Evolutionary conservation across 2,888 invertebrate genomes (phyloP).

Genomic region (Venustoraphidia nigricollis): DNA sequence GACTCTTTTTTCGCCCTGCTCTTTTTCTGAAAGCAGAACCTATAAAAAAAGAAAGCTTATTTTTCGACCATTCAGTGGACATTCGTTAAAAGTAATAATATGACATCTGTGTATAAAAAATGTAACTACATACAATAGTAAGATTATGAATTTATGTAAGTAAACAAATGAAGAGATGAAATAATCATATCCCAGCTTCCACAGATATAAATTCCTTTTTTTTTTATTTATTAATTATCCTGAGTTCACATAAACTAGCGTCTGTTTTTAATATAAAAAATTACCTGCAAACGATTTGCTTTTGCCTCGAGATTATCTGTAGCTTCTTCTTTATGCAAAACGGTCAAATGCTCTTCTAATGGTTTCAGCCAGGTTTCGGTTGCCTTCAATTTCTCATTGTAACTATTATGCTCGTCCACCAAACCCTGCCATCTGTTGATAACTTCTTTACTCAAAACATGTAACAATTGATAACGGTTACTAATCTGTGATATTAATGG

Average conservation of each 20-base stretch:
- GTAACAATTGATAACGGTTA: slow-evolving; percentile 68
- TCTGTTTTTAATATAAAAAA: too few species aligned
- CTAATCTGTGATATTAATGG: slow-evolving; percentile 81
- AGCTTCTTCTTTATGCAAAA: slow-evolving; percentile 43
- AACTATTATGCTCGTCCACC: slow-evolving; percentile 69
- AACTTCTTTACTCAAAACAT: slow-evolving; percentile 69
- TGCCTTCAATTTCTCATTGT: slow-evolving; percentile 57
- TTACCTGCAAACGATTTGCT: slow-evolving; percentile 45
- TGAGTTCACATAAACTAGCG: too few species aligned
- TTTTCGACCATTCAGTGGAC: too few species aligned
- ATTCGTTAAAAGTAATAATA: too few species aligned
- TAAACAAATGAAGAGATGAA: too few species aligned
- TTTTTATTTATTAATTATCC: too few species aligned
- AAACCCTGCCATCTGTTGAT: slow-evolving; percentile 71
- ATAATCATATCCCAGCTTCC: too few species aligned
- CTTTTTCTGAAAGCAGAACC: slow-evolving; percentile 59
- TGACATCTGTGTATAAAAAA: too few species aligned
- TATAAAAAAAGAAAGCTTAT: too few species aligned
- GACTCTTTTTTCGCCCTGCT: slow-evolving; percentile 69
- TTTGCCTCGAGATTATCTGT: slow-evolving; percentile 45
- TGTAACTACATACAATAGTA: too few species aligned
- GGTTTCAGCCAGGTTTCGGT: slow-evolving; percentile 64
- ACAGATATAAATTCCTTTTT: too few species aligned
- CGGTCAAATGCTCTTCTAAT: slow-evolving; percentile 53
- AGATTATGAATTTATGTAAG: too few species aligned